These are phyloP conservation scores for Ceyx margarethae DNA, from an alignment of 2,113 vertebrate genomes.

Conservation along the genomic window DNA sequence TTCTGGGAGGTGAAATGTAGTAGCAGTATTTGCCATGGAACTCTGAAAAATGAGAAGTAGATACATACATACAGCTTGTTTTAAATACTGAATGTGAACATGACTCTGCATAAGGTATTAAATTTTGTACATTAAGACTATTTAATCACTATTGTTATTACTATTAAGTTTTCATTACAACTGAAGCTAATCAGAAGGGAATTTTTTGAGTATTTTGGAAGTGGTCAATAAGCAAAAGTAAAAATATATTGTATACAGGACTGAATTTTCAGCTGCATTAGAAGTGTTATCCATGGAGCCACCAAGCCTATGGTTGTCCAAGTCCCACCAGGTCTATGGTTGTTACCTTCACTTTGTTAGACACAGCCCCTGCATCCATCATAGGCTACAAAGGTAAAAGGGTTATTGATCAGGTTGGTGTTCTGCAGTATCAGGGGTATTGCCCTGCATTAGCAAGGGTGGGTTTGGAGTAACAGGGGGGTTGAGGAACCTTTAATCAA, in stretches of 20 bases:
- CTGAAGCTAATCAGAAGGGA: not conserved
- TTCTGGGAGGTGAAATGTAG: not conserved
- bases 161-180: not conserved
- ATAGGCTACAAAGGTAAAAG: not conserved
- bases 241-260: not conserved
- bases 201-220: not conserved
- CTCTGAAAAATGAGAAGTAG: not conserved
- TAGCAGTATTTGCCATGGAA: not conserved
- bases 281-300: not conserved
- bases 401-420: not conserved
- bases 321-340: not conserved
- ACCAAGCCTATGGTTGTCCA: not conserved
- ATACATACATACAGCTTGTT: not conserved
- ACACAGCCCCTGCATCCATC: not conserved
- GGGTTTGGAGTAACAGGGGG: not conserved
- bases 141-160: not conserved
- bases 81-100: not conserved
- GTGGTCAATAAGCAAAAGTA: fast-evolving
- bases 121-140: not conserved
- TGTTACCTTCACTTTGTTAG: not conserved
- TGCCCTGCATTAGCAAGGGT: not conserved
- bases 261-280: not conserved
- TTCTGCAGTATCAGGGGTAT: not conserved
- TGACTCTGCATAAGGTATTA: not conserved
- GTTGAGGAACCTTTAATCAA: not conserved